Conservation (phyloP, 1,140 invertebrate species). For the Drosophila yakuba region DNA sequence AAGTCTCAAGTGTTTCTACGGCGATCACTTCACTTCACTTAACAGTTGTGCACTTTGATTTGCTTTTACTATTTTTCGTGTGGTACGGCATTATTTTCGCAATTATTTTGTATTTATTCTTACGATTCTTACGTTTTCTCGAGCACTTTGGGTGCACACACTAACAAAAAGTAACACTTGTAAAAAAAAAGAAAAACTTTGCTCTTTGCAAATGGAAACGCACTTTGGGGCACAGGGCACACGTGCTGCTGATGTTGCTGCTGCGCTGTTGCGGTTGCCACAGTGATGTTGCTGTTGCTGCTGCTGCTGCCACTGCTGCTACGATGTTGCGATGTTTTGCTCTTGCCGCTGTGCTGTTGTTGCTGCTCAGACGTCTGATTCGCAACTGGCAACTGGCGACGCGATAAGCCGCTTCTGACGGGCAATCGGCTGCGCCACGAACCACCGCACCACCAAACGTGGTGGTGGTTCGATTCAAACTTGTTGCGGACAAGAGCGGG, state of each 20-base stretch:
- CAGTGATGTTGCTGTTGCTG: neutral
- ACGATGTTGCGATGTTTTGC: neutral
- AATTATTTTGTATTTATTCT: neutral
- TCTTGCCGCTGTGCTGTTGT: conserved; percentile 10
- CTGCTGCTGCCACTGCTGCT: neutral
- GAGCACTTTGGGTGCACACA: conserved; percentile 49
- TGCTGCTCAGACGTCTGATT: conserved; percentile 16
- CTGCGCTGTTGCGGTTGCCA: neutral
- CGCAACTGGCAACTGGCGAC: conserved; percentile 8
- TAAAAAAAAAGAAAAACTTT: conserved; percentile 8
- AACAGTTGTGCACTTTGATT: conserved; percentile 47
- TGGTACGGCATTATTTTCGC: neutral
- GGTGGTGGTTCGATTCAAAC: conserved; percentile 41
- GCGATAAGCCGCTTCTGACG: conserved; percentile 12
- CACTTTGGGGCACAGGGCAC: conserved; percentile 2
- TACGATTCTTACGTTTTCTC: conserved; percentile 6
- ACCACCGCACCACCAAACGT: neutral
- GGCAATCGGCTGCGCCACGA: conserved; percentile 5
- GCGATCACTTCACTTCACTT: conserved; percentile 40
- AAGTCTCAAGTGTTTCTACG: conserved; percentile 12
- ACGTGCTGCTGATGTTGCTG: conserved; percentile 13
- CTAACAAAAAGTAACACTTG: conserved; percentile 21
- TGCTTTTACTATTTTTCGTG: neutral
- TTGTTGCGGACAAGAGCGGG: conserved; percentile 37
- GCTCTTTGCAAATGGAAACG: neutral